Evolutionary conservation across 2,888 invertebrate genomes (phyloP).

Genomic region (Epinotia bilunana): DNA sequence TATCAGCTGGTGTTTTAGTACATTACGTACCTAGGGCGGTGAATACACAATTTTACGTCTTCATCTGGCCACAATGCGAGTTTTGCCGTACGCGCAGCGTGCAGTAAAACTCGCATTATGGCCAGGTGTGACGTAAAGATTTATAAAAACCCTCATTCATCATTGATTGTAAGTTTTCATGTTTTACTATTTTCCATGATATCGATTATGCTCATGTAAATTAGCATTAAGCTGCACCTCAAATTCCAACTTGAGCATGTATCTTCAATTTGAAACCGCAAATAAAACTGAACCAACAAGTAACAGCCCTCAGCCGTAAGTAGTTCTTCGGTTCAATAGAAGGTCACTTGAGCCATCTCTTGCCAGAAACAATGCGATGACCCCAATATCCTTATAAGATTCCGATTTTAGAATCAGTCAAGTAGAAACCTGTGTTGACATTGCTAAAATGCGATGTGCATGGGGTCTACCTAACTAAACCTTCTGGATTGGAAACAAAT

Average conservation of each 20-base stretch:
- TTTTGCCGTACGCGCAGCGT: no score
- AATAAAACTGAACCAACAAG: conserved; percentile 30
- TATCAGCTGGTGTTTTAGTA: no score
- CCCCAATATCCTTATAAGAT: conserved; percentile 53
- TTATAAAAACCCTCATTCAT: no score
- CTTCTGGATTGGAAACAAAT: not conserved
- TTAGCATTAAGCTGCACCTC: conserved; percentile 6
- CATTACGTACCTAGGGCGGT: no score
- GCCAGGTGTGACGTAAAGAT: no score
- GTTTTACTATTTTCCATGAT: not conserved
- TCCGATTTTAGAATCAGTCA: conserved; percentile 50
- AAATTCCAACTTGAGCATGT: conserved; percentile 11
- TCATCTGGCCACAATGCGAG: no score
- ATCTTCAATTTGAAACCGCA: conserved; percentile 23
- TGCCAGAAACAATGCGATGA: conserved; percentile 58
- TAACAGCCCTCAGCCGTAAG: conserved; percentile 1
- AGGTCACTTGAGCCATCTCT: conserved; percentile 62
- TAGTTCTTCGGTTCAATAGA: conserved; percentile 48
- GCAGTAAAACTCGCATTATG: no score
- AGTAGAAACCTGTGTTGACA: conserved; percentile 36
- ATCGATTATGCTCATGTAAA: not conserved
- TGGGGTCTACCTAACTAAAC: not conserved
- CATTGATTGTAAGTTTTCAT: not conserved
- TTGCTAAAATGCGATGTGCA: conserved; percentile 7
- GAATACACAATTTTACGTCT: no score